A percentile compares a stretch with the other conserved stretches of the same genome.
Evolutionary conservation across 2,797 vertebrate species (phyloP).

Genomic region (Heliangelus exortis): DNA sequence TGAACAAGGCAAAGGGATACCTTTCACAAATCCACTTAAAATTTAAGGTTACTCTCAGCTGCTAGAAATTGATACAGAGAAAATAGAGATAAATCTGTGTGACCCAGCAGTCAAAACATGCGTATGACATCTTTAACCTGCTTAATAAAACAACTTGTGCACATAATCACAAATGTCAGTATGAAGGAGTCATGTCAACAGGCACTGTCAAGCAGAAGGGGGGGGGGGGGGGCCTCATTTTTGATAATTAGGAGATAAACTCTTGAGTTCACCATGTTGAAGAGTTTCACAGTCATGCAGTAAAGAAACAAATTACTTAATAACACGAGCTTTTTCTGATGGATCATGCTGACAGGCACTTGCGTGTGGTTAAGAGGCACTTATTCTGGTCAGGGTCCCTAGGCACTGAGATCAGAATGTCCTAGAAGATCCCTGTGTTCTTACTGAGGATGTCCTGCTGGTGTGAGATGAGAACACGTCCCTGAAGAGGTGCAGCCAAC

Average conservation of each 20-base stretch:
- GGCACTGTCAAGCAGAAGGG: not conserved
- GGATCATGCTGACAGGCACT: not conserved
- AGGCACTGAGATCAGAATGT: not conserved
- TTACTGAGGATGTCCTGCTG: too few relatives aligned
- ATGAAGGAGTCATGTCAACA: not conserved
- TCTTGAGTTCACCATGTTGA: not conserved
- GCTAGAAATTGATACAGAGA: not conserved
- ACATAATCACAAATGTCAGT: too few relatives aligned
- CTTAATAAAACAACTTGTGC: not conserved
- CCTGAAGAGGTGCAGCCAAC: not conserved
- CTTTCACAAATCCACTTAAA: not conserved
- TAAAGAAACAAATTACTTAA: not conserved
- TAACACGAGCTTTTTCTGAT: not conserved
- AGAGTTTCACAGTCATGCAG: not conserved
- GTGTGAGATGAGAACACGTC: rapidly evolving
- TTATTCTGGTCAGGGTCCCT: not conserved
- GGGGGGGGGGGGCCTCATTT: not conserved
- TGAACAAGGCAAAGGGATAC: not conserved
- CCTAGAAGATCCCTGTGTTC: too few relatives aligned
- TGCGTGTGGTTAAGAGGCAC: rapidly evolving
- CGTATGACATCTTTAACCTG: not conserved
- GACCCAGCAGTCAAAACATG: not conserved
- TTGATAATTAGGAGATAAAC: not conserved
- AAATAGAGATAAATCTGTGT: rapidly evolving
- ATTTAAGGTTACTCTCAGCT: not conserved